Percentiles rank a stretch among this genome's conserved stretches.
Evolutionary conservation across 2,797 vertebrate species (phyloP).

Genomic region (Anguilla pacifica): DNA sequence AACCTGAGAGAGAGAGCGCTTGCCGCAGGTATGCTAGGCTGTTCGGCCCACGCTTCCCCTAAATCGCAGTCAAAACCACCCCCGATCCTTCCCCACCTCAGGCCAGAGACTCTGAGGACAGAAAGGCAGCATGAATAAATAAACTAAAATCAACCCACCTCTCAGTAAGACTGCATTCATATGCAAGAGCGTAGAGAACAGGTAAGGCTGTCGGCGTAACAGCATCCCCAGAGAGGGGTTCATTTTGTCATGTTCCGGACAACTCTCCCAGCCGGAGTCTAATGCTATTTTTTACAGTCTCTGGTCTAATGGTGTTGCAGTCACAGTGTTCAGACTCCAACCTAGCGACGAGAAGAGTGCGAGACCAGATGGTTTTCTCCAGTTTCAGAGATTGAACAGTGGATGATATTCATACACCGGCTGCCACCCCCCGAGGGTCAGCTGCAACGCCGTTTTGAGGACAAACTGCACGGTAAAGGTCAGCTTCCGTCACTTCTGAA

Average conservation of each 20-base stretch:
- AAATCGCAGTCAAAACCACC: not conserved
- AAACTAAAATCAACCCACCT: not conserved
- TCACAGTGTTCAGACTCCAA: not conserved
- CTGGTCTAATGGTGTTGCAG: not conserved
- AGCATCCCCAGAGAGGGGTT: not conserved
- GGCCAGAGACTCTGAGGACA: not conserved
- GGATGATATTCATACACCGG: not conserved
- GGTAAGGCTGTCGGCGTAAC: not conserved
- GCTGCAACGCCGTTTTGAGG: no score
- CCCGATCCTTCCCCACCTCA: not conserved
- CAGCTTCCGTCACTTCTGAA: no score
- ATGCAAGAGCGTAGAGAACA: not conserved
- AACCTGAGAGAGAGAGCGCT: not conserved
- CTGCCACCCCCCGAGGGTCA: no score
- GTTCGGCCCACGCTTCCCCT: constrained; percentile 24
- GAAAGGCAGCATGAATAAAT: not conserved
- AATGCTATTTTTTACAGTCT: not conserved
- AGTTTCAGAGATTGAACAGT: not conserved
- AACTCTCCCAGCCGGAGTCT: not conserved
- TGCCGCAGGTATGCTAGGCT: constrained; percentile 20
- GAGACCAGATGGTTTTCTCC: not conserved
- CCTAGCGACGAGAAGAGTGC: not conserved
- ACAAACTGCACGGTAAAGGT: no score
- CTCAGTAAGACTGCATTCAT: not conserved
- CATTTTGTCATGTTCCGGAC: not conserved